Evolutionary conservation across 1,140 invertebrate genomes (phyloP).

Genomic region (Drosophila biarmipes): DNA sequence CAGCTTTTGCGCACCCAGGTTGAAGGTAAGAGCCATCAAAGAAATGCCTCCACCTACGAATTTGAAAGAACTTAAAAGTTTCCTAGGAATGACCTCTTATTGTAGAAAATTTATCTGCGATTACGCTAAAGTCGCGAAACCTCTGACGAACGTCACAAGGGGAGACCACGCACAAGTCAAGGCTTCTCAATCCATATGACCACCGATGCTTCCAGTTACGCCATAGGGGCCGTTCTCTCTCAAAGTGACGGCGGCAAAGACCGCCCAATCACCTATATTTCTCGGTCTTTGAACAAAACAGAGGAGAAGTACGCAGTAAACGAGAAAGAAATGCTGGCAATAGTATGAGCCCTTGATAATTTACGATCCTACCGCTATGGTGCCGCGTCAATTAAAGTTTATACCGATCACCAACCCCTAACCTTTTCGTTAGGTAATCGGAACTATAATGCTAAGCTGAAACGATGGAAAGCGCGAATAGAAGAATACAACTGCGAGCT

Average conservation of each 20-base stretch:
- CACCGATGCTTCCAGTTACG: not conserved
- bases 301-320: constrained; percentile 4
- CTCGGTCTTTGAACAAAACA: constrained; percentile 50
- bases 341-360: no score
- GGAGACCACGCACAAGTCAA: no score
- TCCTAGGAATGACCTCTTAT: no score
- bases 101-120: no score
- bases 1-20: no score
- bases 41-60: no score
- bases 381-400: constrained; percentile 19
- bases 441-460: constrained; percentile 72
- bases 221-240: not conserved
- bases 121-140: no score
- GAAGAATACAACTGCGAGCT: not conserved
- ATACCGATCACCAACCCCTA: constrained; percentile 76
- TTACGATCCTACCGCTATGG: constrained; percentile 55
- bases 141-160: no score
- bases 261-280: constrained; percentile 58
- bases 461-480: constrained; percentile 1
- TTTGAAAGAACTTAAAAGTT: no score
- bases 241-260: not conserved
- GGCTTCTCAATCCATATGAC: not conserved
- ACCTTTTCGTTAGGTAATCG: constrained; percentile 79
- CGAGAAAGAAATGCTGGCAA: no score
- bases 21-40: no score